A percentile compares a stretch with the other conserved stretches of the same genome.
Conservation (phyloP, 2,113 vertebrate genomes). For the Pelecanoides urinatrix region DNA sequence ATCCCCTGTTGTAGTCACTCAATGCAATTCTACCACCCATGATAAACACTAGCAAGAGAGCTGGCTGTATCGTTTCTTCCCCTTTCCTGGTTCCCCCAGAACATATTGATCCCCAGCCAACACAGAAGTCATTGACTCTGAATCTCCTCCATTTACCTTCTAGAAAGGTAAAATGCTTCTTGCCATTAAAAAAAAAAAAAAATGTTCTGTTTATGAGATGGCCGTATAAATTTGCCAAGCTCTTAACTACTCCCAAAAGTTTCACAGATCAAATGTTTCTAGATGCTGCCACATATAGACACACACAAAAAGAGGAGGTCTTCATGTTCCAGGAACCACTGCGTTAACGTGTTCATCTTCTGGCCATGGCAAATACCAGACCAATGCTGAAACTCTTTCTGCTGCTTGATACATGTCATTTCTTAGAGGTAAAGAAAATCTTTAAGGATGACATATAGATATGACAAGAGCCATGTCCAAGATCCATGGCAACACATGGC, state of each 20-base stretch:
- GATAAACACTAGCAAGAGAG: neutral
- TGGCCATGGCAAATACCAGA: neutral
- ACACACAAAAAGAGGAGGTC: neutral
- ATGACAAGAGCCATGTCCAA: neutral
- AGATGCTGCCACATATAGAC: neutral
- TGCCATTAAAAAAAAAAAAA: neutral
- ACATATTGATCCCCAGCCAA: neutral
- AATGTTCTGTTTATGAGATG: neutral
- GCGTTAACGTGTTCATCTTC: neutral
- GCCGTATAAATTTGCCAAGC: neutral
- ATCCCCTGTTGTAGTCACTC: neutral
- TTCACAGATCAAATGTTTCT: neutral
- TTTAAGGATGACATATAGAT: neutral
- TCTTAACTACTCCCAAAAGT: neutral
- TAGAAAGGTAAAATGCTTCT: neutral
- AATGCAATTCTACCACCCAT: neutral
- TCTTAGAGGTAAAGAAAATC: neutral
- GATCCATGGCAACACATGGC: neutral
- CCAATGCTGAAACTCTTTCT: neutral
- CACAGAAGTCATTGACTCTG: neutral
- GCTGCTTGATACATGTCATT: neutral
- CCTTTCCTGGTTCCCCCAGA: neutral
- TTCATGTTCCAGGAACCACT: neutral
- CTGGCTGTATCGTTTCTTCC: neutral
- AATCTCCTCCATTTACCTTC: neutral